These are phyloP conservation scores for Sebastes miniatus DNA, from an alignment of 2,797 vertebrate genomes.

Conservation along the genomic window DNA sequence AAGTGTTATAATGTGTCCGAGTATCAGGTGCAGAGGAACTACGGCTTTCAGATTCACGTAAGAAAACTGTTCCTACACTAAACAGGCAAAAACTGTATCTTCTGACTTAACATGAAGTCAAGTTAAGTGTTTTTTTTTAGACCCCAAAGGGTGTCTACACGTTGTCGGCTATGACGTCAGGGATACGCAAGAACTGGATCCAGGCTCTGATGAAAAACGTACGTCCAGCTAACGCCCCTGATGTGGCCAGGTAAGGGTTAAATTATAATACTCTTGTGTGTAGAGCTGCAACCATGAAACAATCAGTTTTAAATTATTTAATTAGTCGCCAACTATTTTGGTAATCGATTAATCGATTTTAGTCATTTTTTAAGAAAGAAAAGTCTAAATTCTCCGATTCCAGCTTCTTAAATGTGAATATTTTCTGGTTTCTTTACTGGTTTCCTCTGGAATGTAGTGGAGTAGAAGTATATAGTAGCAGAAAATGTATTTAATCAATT, in stretches of 20 bases:
- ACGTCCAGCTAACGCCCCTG: conserved; percentile 61
- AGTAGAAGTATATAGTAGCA: no score
- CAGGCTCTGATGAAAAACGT: conserved; percentile 78
- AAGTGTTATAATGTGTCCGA: conserved; percentile 72
- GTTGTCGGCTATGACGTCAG: conserved; percentile 77
- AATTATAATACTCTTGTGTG: background rate
- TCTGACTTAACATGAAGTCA: background rate
- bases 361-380: no score
- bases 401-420: no score
- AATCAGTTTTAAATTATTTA: fast-evolving
- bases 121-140: conserved; percentile 34
- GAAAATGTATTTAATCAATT: no score
- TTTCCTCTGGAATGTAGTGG: no score
- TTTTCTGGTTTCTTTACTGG: no score
- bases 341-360: no score
- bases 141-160: conserved; percentile 64
- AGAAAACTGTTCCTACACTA: background rate
- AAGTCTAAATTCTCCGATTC: no score
- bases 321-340: no score
- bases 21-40: conserved; percentile 75
- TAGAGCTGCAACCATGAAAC: no score
- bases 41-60: conserved; percentile 80
- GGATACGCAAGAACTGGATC: conserved; percentile 82
- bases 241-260: conserved; percentile 67
- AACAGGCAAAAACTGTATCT: background rate